Base-by-base conservation (phyloP, 2,113 vertebrate species). In the Saguinus midas region DNA sequence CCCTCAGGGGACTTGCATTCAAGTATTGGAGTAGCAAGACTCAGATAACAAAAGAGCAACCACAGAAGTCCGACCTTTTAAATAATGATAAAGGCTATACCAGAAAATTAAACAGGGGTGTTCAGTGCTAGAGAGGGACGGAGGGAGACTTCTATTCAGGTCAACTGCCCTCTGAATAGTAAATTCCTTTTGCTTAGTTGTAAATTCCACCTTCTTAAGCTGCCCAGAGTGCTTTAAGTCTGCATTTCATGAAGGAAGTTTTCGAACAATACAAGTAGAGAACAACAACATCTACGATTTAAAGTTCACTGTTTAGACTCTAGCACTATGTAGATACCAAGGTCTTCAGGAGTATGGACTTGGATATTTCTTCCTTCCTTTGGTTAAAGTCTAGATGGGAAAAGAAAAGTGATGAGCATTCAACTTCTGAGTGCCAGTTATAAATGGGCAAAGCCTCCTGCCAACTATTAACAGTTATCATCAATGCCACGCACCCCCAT, bases 161-260 rank as follows among this genome's bases (percentile, higher is more conserved):
- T 91, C 68, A 57, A 32, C 68, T 32, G 20, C 29, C 68, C 35
- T 94, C 9, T 23, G 55, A 13, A 57, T 43, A 75, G 73, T 50
- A 86, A 52, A 83, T 95, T 40, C 57, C 58, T 72, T 80, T 91
- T 66, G n/a, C 17, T 61, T 66, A n/a, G 25, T 48, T 78, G 61
- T 79, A 73, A 83, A 96, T 96, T 79, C 81, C 25, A 64, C 48
- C 50, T 58, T 45, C 17, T 64, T 89, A 93, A 91, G 48, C 79
- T 72, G 94, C 43, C 57, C 57, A 55, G 72, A 94, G 37, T 94
- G 70, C 72, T 97, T 82, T 78, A 95, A 81, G 40, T 70, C 16
- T 92, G 29, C 43, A 92, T 87, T 89, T 86, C 79, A 72, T 82
- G 43, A 83, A 64, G 80, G 29, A 94, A 83, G 10, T 6, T 29